Evolutionary conservation across 2,113 vertebrate species (phyloP).

Genomic region (Formicarius rufipectus): DNA sequence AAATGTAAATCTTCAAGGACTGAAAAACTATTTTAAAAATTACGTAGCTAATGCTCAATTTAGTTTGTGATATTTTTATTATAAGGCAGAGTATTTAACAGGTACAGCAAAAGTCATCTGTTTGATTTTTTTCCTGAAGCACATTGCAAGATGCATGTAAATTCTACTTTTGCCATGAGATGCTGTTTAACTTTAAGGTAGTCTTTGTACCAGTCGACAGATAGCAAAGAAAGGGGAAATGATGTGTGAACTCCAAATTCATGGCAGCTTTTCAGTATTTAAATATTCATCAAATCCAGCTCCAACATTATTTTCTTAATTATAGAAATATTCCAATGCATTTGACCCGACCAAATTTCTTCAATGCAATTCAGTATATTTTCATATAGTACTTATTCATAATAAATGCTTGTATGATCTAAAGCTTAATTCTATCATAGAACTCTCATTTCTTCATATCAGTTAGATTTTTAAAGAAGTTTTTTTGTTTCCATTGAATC

Average conservation of each 20-base stretch:
- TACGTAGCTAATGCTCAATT: background rate
- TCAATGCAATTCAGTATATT: background rate
- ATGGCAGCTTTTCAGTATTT: background rate
- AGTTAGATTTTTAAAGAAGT: rapidly evolving
- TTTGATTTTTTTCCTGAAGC: background rate
- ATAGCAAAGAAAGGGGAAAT: background rate
- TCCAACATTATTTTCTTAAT: background rate
- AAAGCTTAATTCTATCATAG: background rate
- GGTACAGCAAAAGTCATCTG: background rate
- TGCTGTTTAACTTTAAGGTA: background rate
- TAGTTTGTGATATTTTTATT: background rate
- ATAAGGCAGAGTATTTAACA: background rate
- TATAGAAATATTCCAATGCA: background rate
- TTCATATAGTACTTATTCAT: background rate
- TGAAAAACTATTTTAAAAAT: background rate
- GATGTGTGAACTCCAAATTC: background rate
- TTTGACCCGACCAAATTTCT: background rate
- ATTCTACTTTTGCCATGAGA: background rate
- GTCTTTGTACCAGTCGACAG: background rate
- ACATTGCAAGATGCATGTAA: background rate
- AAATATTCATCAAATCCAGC: background rate
- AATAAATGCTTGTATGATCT: background rate
- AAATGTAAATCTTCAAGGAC: background rate
- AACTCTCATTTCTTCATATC: background rate
- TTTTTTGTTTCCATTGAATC: background rate